Evolutionary conservation across 1,140 invertebrate species (phyloP), one percentile per base, ranked within the genome.

Genomic region (Drosophila murphyi): DNA sequence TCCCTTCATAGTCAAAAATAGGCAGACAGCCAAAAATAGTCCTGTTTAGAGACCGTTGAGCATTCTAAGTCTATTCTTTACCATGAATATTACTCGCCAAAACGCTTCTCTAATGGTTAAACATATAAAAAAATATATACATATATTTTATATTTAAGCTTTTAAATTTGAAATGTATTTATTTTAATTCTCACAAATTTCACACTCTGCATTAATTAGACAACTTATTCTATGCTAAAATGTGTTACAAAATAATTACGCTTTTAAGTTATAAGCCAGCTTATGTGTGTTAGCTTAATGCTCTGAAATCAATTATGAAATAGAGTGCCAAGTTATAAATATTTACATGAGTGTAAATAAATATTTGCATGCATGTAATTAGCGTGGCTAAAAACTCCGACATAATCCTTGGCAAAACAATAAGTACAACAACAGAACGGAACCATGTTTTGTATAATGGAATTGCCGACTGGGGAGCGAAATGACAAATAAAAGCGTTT

Each of bases 401-500:
- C 69, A 64, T 82, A 88, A 87, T 77, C 79, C 82, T 62, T 57
- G 51, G 68, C 69, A 62, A 70, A 71, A 80, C 81, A 80, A 85
- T 80, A 80, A 85, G 72, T 80, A 55, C 43, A 52, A 28, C 64
- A 51, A 3, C 39, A 8, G 39, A n/a, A 43, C 39, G 10, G 39
- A 4, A 4, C n/a, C 39, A 10, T 43, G 10, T 43, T 43, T 1
- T 20, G 20, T n/a, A 4, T 43, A 43, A 43, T 43, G 39, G 47
- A 56, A 41, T 32, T 28, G 10, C 31, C 39, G 50, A 28, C 32
- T 39, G 7, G 20, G 31, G 20, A 3, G 29, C 7, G 52, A 10
- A 32, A 39, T 43, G 64, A 65, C 68, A 88, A 85, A 88, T 80
- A 80, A 88, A 87, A 87, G 79, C 83, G 82, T 87, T 87, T 87